Evolutionary conservation across 1,140 invertebrate species (phyloP), one percentile per base, ranked within the genome.

Genomic region (Drosophila nannoptera): DNA sequence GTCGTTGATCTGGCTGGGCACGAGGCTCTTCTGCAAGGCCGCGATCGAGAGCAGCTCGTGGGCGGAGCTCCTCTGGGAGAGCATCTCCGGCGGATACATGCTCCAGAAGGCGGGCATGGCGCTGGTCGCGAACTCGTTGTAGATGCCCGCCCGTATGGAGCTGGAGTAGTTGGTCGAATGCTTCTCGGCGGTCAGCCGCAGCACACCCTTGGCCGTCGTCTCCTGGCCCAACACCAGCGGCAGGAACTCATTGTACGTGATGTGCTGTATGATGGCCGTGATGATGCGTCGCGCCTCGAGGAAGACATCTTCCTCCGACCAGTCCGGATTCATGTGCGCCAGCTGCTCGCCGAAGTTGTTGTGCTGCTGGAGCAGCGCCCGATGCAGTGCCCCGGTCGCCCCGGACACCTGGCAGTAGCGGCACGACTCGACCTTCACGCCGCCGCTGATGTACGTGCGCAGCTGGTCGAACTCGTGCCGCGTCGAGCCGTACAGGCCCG

Each of bases 181-280:
- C 59, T 89, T 89, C 55, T 89, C 87, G 31, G 87, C 68, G 5
- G 87, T 87, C 12, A 89, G 74, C 62, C 87, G 92, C 89, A 90
- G 70, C 8, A 81, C 91, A 49, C 86, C 87, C 58, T 84, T 87
- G 36, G 86, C 83, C 4, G 81, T 88, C 2, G 86, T 89, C 62
- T 90, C 86, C 63, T 88, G 87, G 38, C 95, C 95, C 6, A 98
- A 78, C 3, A 97, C 91, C 36, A 94, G 93, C 0, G 96, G 95
- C 32, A 97, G 89, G 89, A 94, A 97, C 87, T 97, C 96, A 66
- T 95, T 95, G 87, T 95, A 94, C 0, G 95, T 96, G 35, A 97
- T 93, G 61, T 97, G 95, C 78, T 97, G 96, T n/a, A 97, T 92
- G 87, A 93, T 89, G 6, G 96, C 95, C 4, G 93, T 92, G 4